Percentiles rank a stretch among this genome's conserved stretches.
Evolutionary conservation across 2,888 invertebrate genomes (phyloP).

Genomic region (Sminthurinus aureus): DNA sequence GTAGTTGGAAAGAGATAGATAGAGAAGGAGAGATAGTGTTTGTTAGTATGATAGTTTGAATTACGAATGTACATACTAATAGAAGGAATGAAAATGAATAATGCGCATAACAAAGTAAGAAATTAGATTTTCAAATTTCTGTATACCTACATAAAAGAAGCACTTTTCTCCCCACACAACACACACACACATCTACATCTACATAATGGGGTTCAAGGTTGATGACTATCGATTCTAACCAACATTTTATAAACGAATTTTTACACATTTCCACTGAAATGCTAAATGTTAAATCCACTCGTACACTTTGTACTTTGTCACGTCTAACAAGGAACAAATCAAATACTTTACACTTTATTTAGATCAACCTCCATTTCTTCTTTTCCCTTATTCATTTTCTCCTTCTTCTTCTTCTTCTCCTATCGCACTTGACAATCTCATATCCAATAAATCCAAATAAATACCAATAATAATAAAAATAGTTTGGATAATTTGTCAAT

Average conservation of each 20-base stretch:
- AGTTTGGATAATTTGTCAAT: no score
- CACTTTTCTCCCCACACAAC: conserved; percentile 40
- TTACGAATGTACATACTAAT: conserved; percentile 58
- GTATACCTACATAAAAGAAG: conserved; percentile 39
- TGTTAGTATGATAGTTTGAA: neutral
- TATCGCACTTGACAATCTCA: no score
- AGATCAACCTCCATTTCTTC: conserved; percentile 9
- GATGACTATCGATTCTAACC: conserved; percentile 47
- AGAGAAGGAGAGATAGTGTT: neutral
- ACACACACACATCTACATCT: conserved; percentile 4
- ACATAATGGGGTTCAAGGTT: conserved; percentile 47
- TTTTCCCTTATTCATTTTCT: neutral
- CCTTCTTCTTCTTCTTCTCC: neutral
- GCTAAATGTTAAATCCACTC: no score
- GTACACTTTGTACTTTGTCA: no score
- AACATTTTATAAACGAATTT: neutral
- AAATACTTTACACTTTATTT: neutral
- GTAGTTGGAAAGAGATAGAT: neutral
- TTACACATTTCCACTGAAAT: no score
- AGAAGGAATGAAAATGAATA: conserved; percentile 54
- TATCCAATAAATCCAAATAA: no score
- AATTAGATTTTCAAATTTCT: conserved; percentile 59
- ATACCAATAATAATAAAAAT: no score
- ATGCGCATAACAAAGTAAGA: conserved; percentile 60
- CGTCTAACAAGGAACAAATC: neutral